Conservation (phyloP, 23 tunicate species). For the Corella eumyota region DNA sequence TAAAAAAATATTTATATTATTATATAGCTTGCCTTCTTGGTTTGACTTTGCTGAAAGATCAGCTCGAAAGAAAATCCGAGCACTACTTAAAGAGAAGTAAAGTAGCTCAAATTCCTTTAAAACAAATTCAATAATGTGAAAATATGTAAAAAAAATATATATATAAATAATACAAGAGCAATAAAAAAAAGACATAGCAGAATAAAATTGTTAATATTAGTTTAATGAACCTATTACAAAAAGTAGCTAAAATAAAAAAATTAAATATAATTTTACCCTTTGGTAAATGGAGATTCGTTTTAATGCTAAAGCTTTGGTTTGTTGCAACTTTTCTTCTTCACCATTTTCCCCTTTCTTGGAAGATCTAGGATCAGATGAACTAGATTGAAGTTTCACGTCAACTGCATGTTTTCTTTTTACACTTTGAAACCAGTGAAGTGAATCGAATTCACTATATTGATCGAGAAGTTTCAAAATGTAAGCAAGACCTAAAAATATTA, state of each 20-base stretch:
- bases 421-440: conserved; percentile 82
- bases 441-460: conserved; percentile 65
- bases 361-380: conserved; percentile 1
- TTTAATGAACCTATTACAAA: too few relatives aligned
- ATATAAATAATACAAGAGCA: too few relatives aligned
- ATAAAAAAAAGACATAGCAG: not conserved
- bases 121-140: not conserved
- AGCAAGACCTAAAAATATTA: conserved; percentile 46
- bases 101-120: conserved; percentile 76
- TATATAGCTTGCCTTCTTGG: too few relatives aligned
- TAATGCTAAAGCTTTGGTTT: conserved; percentile 71
- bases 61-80: conserved; percentile 82
- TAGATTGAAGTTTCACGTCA: conserved; percentile 26
- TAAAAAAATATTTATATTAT: too few relatives aligned
- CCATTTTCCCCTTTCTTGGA: conserved; percentile 1
- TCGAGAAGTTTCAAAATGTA: conserved; percentile 76
- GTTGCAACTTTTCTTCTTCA: conserved; percentile 67
- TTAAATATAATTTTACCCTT: conserved; percentile 20
- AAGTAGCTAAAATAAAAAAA: not conserved
- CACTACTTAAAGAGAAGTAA: conserved; percentile 79
- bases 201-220: not conserved
- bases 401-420: conserved; percentile 44
- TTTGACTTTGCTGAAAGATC: conserved; percentile 44
- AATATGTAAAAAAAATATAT: not conserved
- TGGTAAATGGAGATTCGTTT: conserved; percentile 73